Evolutionary conservation across 2,113 vertebrate species (phyloP).

Genomic region (Galbula dea): DNA sequence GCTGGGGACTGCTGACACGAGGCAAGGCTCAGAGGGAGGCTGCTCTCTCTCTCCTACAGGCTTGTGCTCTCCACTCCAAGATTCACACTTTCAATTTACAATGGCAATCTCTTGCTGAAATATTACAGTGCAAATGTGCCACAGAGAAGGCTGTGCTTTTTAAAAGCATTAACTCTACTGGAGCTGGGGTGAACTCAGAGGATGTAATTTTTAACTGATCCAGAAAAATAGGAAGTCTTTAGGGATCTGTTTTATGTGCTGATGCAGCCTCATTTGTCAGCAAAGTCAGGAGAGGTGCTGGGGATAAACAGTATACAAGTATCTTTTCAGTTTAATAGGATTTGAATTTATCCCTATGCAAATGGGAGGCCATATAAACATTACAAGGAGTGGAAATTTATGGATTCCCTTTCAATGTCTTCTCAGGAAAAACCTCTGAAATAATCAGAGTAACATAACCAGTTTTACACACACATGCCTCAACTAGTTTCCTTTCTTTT

Average conservation of each 20-base stretch:
- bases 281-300: neutral
- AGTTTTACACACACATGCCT: neutral
- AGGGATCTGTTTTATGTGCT: neutral
- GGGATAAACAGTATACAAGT: neutral
- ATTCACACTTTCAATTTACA: neutral
- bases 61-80: neutral
- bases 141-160: neutral
- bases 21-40: fast-evolving
- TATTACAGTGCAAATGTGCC: neutral
- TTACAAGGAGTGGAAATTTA: neutral
- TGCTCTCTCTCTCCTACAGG: neutral
- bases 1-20: neutral
- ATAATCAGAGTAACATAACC: neutral
- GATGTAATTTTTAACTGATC: neutral
- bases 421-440: neutral
- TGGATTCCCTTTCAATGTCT: neutral
- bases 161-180: neutral
- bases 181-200: neutral
- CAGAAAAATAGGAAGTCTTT: neutral
- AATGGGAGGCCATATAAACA: fast-evolving
- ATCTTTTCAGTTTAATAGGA: neutral
- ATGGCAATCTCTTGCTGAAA: neutral
- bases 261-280: neutral
- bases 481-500: neutral
- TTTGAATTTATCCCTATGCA: neutral